Base-by-base conservation (phyloP, 2,888 invertebrate species). In the Acleris cristana region DNA sequence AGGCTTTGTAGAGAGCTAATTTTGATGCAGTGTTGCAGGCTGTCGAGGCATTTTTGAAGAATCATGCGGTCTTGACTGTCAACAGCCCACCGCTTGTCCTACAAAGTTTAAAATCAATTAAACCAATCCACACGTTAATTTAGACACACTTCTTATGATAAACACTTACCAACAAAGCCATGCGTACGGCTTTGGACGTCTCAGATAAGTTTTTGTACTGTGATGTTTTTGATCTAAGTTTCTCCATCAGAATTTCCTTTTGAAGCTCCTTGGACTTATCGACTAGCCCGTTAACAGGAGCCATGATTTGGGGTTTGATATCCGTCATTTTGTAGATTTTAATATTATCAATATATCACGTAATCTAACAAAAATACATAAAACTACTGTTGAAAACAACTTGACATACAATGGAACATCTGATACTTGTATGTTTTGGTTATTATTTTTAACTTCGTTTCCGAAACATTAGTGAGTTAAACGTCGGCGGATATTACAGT, bases 21-120 rank as follows among this genome's bases (percentile, higher is more conserved):
- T 94, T 98, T 98, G 74, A 99, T 98, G 70, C 97, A 98, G 87
- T 98, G 97, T 81, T 98, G 98, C 75, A 99, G 93, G 68, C 97
- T 97, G 83, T 99, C 98, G 72, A 99, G 91, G 85, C 98, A 98
- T 89, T 97, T 96, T 85, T 98, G 98, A 69, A 98, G 93, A 77
- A 97, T 97, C 78, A 95, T 94, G 79, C 97, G 96, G 82, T 98
- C 98, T 49, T 96, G 95, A 76, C 95, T 95, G 80, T 99, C 98
- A 63, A 98, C 93, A 5, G 97, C 96, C 90, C 97, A 97, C 70
- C 98, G 94, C 85, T 98, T 98, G 80, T 98, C 98, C 97, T 97
- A 82, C 19, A 73, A 74, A 65, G 44, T 52, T 52, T 44, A 23
- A 23, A 56, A 48, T 54, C 26, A 62, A 49, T 26, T 59, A 65